Percentiles rank a stretch among this genome's conserved stretches.
Evolutionary conservation across 2,888 invertebrate genomes (phyloP).

Genomic region (Eristalis tenax): DNA sequence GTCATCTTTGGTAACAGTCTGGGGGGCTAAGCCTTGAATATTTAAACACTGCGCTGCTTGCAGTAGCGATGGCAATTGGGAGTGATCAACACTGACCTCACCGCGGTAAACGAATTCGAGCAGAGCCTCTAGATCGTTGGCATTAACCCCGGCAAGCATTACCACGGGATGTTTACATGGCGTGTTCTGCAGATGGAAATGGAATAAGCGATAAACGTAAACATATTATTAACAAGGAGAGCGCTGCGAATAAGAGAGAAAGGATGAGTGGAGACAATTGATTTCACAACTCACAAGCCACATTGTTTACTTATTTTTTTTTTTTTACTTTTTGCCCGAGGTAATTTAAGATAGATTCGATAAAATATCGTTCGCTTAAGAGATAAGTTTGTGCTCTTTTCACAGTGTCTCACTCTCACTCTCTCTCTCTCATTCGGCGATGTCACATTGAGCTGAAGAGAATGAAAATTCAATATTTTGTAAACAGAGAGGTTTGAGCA

Average conservation of each 20-base stretch:
- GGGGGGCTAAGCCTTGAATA: constrained; percentile 84
- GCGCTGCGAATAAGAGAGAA: neutral
- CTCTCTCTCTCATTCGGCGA: constrained; percentile 17
- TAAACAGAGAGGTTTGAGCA: constrained; percentile 60
- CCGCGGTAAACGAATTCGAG: constrained; percentile 85
- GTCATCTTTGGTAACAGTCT: constrained; percentile 81
- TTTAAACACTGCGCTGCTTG: constrained; percentile 85
- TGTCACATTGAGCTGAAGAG: constrained; percentile 11
- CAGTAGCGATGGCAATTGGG: constrained; percentile 84
- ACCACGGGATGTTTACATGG: constrained; percentile 86
- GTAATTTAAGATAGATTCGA: constrained; percentile 46
- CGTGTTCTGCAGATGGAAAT: constrained; percentile 81
- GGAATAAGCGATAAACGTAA: constrained; percentile 32
- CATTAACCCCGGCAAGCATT: constrained; percentile 85
- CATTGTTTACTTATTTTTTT: constrained; percentile 24
- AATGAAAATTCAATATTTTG: constrained; percentile 40
- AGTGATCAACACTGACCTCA: constrained; percentile 85
- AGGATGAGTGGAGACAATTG: constrained; percentile 40
- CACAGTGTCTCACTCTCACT: constrained; percentile 5
- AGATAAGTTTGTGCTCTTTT: constrained; percentile 57
- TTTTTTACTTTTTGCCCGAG: neutral
- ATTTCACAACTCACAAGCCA: constrained; percentile 1
- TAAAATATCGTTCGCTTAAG: constrained; percentile 55
- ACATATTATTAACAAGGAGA: constrained; percentile 19
- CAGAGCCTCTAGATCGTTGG: constrained; percentile 84